Base-by-base conservation (phyloP, 1,140 invertebrate genomes). In the Lepidotrigona ventralis region DNA sequence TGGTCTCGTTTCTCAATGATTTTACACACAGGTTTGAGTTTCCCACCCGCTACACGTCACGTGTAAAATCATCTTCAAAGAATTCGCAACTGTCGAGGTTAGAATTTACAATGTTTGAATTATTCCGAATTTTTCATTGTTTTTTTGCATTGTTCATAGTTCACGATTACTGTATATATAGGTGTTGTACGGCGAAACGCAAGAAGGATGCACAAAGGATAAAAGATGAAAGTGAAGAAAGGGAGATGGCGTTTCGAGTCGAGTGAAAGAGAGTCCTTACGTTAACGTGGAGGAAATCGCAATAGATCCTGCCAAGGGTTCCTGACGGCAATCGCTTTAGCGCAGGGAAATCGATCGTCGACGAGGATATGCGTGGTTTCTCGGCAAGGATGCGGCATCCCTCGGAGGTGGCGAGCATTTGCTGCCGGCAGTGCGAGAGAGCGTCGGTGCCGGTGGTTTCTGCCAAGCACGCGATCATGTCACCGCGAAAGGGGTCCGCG, bases 381-480 rank as follows among this genome's bases (percentile, higher is more conserved):
- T 98, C 96, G 68, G 92, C 91, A 53, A 99, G 93, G 86, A 99
- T 98, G 85, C 96, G 93, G 51, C 91, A 91, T 23, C 98, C 97
- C 94, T 98, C 97, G 39, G 94, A 90, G 29, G 94, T 95, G 64
- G 94, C 93, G 56, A 95, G 85, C 96, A 98, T 97, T 91, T 96
- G 95, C 83, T 94, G 90, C 79, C 94, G 94, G 92, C 98, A 97
- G 85, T 96, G 94, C 79, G 94, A 93, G 1, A 98, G 94, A 15
- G 98, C 97, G 60, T 89, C 88, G 86, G 95, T 93, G 1, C 98
- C 98, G 6, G 98, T 98, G 0, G 97, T 97, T 95, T 99, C 98
- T 9, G 98, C 98, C 78, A 99, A 95, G 86, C 98, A 97, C 60
- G 98, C 98, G 89, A 99, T 98, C 98, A 99, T 98, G 93, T 99